These are phyloP conservation scores for Eupithecia dodoneata DNA, from an alignment of 2,888 invertebrate species.

Conservation along the genomic window DNA sequence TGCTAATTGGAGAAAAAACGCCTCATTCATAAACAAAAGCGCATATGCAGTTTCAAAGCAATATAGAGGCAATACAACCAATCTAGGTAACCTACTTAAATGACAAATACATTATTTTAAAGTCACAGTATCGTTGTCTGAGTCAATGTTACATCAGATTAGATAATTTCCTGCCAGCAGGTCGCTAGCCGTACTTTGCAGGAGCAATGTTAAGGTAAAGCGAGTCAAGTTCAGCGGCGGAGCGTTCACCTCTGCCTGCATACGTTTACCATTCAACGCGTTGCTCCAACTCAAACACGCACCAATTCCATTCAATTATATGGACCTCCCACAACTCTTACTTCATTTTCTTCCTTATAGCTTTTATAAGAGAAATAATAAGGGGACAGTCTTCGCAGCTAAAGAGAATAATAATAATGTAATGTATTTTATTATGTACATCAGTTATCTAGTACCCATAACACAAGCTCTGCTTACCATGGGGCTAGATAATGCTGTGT, in stretches of 20 bases:
- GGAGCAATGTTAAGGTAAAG: conserved; percentile 67
- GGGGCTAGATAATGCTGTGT: no score
- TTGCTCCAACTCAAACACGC: conserved; percentile 35
- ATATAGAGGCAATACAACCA: neutral
- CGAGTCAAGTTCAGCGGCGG: conserved; percentile 73
- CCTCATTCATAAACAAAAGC: conserved; percentile 14
- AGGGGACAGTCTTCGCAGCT: neutral
- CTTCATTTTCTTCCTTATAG: conserved; percentile 1
- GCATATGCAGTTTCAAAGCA: neutral
- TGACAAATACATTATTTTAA: neutral
- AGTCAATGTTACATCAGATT: conserved; percentile 39
- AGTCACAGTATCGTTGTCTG: conserved; percentile 16
- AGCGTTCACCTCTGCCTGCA: conserved; percentile 72
- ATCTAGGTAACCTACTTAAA: neutral
- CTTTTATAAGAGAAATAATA: neutral
- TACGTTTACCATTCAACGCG: conserved; percentile 50
- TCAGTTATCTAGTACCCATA: no score
- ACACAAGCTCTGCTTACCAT: no score
- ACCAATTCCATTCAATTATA: conserved; percentile 14
- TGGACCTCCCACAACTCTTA: conserved; percentile 8
- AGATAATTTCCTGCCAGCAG: conserved; percentile 51
- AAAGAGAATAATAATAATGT: no score
- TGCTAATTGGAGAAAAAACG: conserved; percentile 33
- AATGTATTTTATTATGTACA: no score
- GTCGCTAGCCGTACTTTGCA: conserved; percentile 37